phyloP scores from a whole-genome alignment of 2,797 vertebrate species.

The Chelidonichthys spinosus region DNA sequence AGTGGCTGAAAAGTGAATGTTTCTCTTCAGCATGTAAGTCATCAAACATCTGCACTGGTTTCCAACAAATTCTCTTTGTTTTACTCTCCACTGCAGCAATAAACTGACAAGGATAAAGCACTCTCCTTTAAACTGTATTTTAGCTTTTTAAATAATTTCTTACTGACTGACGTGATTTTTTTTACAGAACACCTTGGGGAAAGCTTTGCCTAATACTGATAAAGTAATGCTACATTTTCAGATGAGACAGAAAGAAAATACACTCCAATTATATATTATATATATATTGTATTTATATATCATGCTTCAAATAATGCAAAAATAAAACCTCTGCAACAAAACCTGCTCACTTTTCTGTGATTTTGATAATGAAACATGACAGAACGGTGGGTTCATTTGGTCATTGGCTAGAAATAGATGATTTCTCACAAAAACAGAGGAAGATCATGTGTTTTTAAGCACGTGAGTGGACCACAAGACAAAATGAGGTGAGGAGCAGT shows the following conservation, averaged over 20 bases:
- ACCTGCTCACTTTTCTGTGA: neutral
- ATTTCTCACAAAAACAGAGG: conserved; percentile 6
- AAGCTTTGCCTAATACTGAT: conserved; percentile 1
- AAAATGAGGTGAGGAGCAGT: neutral
- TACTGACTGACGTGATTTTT: neutral
- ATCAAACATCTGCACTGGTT: neutral
- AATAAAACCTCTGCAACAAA: neutral
- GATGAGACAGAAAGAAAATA: neutral
- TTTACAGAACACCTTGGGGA: neutral
- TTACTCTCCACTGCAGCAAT: conserved; percentile 17
- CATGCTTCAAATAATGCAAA: neutral
- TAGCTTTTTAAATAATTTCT: conserved; percentile 4
- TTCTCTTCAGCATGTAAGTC: neutral
- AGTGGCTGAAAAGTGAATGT: conserved; percentile 48
- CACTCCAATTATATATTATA: neutral
- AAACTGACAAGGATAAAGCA: conserved; percentile 35
- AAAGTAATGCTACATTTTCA: neutral
- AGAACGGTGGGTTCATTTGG: neutral
- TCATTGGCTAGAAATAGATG: neutral
- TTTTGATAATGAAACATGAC: neutral
- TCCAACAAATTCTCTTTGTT: neutral
- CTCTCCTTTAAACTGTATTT: conserved; percentile 16
- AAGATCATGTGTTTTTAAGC: conserved; percentile 1
- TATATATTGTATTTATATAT: neutral
- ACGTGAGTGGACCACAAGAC: neutral